Conservation (phyloP, 1,140 invertebrate species). For the Ericerus pela region DNA sequence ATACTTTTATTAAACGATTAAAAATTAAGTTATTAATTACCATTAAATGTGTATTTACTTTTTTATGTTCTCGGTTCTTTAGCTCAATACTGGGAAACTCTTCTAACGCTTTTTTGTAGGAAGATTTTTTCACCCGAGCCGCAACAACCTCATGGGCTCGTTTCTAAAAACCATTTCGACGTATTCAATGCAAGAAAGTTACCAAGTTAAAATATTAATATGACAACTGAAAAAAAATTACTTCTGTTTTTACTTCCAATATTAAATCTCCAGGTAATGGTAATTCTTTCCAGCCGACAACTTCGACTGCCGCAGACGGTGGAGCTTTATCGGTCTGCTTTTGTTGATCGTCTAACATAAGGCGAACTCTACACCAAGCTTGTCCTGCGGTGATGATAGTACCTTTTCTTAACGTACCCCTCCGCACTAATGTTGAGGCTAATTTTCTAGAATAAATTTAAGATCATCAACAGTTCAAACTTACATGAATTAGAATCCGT, state of each 20-base stretch:
- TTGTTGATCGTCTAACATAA: constrained; percentile 61
- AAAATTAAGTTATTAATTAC: neutral
- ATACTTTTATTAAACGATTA: neutral
- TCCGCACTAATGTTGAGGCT: constrained; percentile 71
- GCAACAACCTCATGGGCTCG: constrained; percentile 52
- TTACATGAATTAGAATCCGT: neutral
- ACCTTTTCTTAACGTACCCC: constrained; percentile 76
- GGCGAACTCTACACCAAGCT: constrained; percentile 68
- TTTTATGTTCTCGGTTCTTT: constrained; percentile 36
- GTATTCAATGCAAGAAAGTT: neutral
- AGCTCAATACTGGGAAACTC: constrained; percentile 34
- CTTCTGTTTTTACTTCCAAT: constrained; percentile 64
- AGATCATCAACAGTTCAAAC: neutral
- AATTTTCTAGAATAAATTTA: constrained; percentile 48
- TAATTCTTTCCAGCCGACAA: constrained; percentile 76
- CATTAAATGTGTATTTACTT: neutral
- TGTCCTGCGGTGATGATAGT: constrained; percentile 65
- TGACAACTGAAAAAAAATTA: constrained; percentile 21
- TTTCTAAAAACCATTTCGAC: constrained; percentile 33
- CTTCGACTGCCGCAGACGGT: constrained; percentile 69
- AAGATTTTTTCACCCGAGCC: constrained; percentile 40
- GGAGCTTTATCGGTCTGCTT: constrained; percentile 45
- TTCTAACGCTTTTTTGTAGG: constrained; percentile 42
- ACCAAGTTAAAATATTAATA: neutral
- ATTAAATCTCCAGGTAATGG: constrained; percentile 76